phyloP scores from a whole-genome alignment of 1,140 invertebrate species.

The Drosophila funebris region DNA sequence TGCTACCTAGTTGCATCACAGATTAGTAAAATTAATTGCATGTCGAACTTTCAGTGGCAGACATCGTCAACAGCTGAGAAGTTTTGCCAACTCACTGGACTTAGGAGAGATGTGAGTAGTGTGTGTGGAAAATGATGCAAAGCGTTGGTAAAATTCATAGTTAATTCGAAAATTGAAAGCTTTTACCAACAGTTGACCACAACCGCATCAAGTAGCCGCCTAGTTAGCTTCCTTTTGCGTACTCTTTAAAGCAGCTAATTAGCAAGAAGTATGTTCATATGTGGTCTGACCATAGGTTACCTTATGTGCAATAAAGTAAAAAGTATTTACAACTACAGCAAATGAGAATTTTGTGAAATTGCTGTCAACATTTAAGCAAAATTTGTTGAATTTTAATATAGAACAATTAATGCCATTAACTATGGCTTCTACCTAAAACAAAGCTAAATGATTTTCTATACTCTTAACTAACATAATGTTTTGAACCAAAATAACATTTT shows the following conservation, averaged over 20 bases:
- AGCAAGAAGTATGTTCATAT: not conserved
- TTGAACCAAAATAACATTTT: not conserved
- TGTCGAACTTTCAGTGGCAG: constrained; percentile 69
- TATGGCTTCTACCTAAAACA: too few species aligned
- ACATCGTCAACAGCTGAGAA: constrained; percentile 33
- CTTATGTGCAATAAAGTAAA: not conserved
- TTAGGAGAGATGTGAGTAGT: not conserved
- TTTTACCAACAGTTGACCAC: constrained; percentile 4
- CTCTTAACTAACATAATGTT: not conserved
- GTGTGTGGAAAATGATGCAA: not conserved
- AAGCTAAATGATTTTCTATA: not conserved
- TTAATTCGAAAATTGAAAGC: constrained; percentile 33
- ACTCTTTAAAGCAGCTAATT: not conserved
- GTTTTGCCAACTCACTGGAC: constrained; percentile 5
- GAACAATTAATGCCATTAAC: too few species aligned
- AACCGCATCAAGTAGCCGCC: constrained; percentile 15
- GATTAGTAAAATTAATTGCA: constrained; percentile 58
- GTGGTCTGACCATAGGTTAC: not conserved
- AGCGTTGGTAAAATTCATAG: not conserved
- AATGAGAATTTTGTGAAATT: too few species aligned
- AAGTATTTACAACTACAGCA: too few species aligned
- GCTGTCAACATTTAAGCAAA: too few species aligned
- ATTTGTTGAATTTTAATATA: too few species aligned
- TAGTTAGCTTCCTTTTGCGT: constrained; percentile 6
- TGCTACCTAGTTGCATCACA: constrained; percentile 10